phyloP scores from a whole-genome alignment of 2,888 invertebrate species.

The Gastrophysa polygoni region DNA sequence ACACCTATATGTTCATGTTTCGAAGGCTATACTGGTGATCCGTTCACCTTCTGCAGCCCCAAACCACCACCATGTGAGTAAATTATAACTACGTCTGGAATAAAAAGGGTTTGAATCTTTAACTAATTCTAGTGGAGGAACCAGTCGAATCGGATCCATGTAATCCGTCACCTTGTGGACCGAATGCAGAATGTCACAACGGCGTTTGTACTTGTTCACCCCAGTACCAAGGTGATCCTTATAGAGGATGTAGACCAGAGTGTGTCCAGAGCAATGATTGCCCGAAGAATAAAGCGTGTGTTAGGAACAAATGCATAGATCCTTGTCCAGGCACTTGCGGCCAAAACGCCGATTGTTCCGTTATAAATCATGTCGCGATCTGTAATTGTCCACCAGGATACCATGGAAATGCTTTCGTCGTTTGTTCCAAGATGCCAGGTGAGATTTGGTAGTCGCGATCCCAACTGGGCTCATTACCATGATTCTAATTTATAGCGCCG shows the following conservation, averaged over 20 bases:
- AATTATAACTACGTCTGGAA: neutral
- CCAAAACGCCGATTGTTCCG: slow-evolving; percentile 70
- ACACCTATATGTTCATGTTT: slow-evolving; percentile 70
- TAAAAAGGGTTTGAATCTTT: neutral
- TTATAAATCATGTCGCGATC: slow-evolving; percentile 76
- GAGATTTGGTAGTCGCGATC: neutral
- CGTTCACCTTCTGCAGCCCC: slow-evolving; percentile 58
- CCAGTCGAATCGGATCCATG: slow-evolving; percentile 65
- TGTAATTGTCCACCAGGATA: slow-evolving; percentile 64
- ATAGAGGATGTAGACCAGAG: slow-evolving; percentile 72
- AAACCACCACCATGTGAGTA: slow-evolving; percentile 51
- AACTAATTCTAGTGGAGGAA: slow-evolving; percentile 37
- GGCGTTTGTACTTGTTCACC: slow-evolving; percentile 71
- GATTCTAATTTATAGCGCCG: slow-evolving; percentile 32
- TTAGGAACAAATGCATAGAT: slow-evolving; percentile 72
- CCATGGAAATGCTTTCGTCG: slow-evolving; percentile 74
- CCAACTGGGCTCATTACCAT: no score
- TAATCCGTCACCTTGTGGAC: slow-evolving; percentile 73
- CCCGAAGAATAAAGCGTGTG: slow-evolving; percentile 69
- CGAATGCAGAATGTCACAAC: slow-evolving; percentile 72
- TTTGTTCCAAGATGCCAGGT: slow-evolving; percentile 64
- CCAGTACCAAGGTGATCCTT: slow-evolving; percentile 74
- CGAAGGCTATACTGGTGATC: slow-evolving; percentile 68
- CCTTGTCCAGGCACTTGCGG: slow-evolving; percentile 79
- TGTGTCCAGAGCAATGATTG: slow-evolving; percentile 74